phyloP scores from a whole-genome alignment of 2,797 vertebrate species.

The Forpus xanthops region DNA sequence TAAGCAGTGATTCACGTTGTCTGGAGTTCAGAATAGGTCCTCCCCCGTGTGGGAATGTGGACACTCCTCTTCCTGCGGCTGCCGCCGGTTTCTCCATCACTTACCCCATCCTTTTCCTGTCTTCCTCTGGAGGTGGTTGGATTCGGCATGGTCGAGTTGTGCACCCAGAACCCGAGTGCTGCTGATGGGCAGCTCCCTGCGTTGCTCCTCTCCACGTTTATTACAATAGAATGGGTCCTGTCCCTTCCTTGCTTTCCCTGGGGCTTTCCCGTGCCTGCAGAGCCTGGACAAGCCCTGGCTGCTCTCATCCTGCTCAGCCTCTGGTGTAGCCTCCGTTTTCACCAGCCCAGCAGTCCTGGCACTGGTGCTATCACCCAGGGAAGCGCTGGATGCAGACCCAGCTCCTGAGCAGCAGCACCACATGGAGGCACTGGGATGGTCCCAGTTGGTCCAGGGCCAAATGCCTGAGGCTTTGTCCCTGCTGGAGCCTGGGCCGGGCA shows the following conservation, averaged over 20 bases:
- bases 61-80: background rate
- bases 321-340: rapidly evolving
- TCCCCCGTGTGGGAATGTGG: rapidly evolving
- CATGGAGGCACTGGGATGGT: conserved; percentile 13
- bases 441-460: rapidly evolving
- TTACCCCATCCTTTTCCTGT: background rate
- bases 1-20: background rate
- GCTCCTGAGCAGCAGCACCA: background rate
- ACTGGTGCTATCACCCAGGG: rapidly evolving
- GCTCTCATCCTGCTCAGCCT: background rate
- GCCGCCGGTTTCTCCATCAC: rapidly evolving
- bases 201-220: background rate
- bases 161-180: rapidly evolving
- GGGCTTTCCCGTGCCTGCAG: background rate
- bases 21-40: background rate
- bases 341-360: background rate
- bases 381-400: background rate
- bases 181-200: background rate
- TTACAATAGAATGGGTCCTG: background rate
- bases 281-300: background rate
- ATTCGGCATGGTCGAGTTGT: rapidly evolving
- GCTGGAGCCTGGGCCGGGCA: background rate
- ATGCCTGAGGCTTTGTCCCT: background rate
- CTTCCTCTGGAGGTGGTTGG: rapidly evolving
- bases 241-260: background rate